phyloP scores from a whole-genome alignment of 2,888 invertebrate species.

The Taenaris catops region DNA sequence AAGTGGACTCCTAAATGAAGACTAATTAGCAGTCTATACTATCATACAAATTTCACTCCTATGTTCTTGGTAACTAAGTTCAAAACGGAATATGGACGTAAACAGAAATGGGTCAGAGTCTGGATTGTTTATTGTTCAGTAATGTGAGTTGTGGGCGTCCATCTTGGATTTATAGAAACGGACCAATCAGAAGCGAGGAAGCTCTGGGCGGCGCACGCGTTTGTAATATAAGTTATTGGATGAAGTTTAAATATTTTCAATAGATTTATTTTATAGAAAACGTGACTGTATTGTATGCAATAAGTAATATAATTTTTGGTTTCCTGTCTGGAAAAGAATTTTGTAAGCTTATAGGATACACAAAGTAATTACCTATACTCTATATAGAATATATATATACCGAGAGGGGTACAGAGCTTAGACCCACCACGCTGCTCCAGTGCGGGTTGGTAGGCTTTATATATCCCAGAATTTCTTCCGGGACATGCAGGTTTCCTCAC shows the following conservation, averaged over 20 bases:
- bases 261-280: no score
- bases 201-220: constrained; percentile 49
- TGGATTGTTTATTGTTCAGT: constrained; percentile 36
- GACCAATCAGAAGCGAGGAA: constrained; percentile 45
- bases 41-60: constrained; percentile 4
- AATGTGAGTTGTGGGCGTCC: constrained; percentile 57
- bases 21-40: neutral
- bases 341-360: no score
- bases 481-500: no score
- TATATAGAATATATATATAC: no score
- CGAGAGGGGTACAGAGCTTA: neutral
- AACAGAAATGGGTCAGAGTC: constrained; percentile 45
- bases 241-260: no score
- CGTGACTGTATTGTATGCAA: no score
- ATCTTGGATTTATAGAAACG: constrained; percentile 51
- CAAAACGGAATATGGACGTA: constrained; percentile 3
- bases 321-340: no score
- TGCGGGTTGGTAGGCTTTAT: no score
- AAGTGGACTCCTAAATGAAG: constrained; percentile 1
- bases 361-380: no score
- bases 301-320: no score
- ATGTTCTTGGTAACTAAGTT: neutral
- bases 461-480: no score
- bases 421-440: neutral
- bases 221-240: no score